Percentiles rank a stretch among this genome's conserved stretches.
These are phyloP conservation scores for Chondrilla cf. caribensis DNA, from an alignment of 37 sponge, comb jelly and placozoan genomes.

Conservation along the genomic window DNA sequence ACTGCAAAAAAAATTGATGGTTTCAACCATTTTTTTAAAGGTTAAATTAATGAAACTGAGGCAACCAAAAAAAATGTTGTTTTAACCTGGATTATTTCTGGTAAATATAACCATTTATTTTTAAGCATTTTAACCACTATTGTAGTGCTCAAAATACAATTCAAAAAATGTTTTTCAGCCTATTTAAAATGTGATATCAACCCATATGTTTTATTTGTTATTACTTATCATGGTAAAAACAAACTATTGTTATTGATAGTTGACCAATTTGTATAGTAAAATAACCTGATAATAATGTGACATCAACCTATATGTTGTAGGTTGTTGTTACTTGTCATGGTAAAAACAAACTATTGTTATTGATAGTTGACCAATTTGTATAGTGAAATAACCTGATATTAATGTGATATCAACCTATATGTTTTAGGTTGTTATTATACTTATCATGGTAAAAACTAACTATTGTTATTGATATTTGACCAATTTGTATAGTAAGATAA, in stretches of 20 bases:
- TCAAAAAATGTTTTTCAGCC: not conserved
- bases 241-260: not conserved
- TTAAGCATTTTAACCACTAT: not conserved
- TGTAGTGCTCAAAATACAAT: not conserved
- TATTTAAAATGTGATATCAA: not conserved
- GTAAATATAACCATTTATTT: not conserved
- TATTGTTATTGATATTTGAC: not conserved
- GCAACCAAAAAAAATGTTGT: constrained; percentile 14
- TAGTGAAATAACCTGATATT: not conserved
- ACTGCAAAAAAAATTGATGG: constrained; percentile 3
- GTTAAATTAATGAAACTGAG: constrained; percentile 26
- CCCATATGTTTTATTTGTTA: not conserved
- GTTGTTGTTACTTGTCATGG: not conserved
- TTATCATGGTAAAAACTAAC: not conserved
- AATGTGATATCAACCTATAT: no score
- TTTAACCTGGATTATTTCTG: not conserved
- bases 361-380: not conserved
- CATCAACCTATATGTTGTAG: not conserved
- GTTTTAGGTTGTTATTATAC: not conserved
- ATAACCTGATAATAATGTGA: not conserved
- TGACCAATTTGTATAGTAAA: no score
- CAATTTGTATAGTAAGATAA: no score
- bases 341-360: not conserved
- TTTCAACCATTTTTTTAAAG: not conserved
- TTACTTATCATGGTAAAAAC: not conserved